Percentiles rank a stretch among this genome's conserved stretches.
phyloP scores from a whole-genome alignment of 2,113 vertebrate genomes.

The Numida meleagris region DNA sequence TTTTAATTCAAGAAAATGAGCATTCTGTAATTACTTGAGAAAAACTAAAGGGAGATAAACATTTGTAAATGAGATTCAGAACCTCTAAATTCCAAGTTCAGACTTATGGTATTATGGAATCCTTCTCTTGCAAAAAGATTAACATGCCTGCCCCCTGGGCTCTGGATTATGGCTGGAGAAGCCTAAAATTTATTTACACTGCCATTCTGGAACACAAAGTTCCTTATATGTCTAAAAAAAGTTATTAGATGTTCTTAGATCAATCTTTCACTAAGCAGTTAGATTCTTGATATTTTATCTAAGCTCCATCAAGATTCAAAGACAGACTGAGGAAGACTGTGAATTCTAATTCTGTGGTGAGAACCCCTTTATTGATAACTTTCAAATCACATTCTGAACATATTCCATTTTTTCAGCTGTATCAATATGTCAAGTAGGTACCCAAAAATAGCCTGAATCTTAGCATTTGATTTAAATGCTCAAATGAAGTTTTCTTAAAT shows the following conservation, averaged over 20 bases:
- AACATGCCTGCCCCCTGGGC: not conserved
- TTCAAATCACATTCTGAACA: not conserved
- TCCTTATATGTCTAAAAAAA: not conserved
- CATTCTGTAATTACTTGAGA: not conserved
- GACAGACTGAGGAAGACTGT: not conserved
- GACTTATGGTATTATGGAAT: not conserved
- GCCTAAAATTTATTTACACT: constrained; percentile 5
- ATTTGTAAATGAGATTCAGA: not conserved
- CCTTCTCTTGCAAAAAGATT: not conserved
- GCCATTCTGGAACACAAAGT: not conserved
- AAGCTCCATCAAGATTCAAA: not conserved
- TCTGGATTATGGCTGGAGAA: not conserved
- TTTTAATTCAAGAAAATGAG: not conserved
- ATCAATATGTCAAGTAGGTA: not conserved
- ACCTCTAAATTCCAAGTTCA: not conserved
- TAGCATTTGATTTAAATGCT: not conserved
- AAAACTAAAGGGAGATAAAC: not conserved
- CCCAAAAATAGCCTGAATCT: not conserved
- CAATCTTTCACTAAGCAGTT: not conserved
- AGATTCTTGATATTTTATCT: not conserved
- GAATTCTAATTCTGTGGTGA: not conserved
- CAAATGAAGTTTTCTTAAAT: not conserved
- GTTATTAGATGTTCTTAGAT: not conserved
- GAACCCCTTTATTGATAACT: not conserved
- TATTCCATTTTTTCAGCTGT: not conserved